A percentile compares a stretch with the other conserved stretches of the same genome.
Conservation (phyloP, 2,797 vertebrate genomes). For the Hydrolagus colliei region DNA sequence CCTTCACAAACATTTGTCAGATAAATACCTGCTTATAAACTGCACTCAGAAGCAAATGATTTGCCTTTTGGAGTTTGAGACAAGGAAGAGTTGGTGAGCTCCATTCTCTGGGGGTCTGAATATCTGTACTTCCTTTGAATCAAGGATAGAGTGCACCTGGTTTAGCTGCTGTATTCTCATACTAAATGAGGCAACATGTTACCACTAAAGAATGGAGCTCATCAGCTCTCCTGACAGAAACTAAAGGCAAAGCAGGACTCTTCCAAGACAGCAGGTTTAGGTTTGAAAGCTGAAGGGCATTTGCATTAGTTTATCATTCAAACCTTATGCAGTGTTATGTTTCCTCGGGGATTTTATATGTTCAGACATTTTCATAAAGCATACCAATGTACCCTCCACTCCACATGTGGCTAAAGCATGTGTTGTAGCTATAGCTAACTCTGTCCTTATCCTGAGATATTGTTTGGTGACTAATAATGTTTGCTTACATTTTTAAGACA, state of each 20-base stretch:
- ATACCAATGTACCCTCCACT: not conserved
- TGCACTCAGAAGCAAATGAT: not conserved
- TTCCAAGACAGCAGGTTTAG: not conserved
- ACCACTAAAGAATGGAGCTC: not conserved
- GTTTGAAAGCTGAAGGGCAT: not conserved
- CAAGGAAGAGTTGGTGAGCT: not conserved
- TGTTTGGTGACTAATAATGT: too few relatives aligned
- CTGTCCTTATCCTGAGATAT: too few relatives aligned
- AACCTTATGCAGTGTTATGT: not conserved
- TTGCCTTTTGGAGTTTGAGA: not conserved
- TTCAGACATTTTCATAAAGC: not conserved
- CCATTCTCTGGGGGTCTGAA: not conserved
- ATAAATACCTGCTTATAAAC: not conserved
- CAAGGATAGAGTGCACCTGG: not conserved
- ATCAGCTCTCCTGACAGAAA: not conserved
- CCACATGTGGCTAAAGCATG: not conserved
- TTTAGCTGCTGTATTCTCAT: not conserved
- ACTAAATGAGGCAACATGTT: not conserved
- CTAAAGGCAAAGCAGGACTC: not conserved
- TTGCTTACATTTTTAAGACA: too few relatives aligned
- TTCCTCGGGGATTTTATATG: not conserved
- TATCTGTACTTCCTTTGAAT: not conserved
- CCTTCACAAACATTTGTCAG: not conserved
- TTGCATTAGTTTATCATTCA: not conserved
- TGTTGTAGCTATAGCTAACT: too few relatives aligned